phyloP scores from a whole-genome alignment of 2,113 vertebrate species.

The Grantiella picta region DNA sequence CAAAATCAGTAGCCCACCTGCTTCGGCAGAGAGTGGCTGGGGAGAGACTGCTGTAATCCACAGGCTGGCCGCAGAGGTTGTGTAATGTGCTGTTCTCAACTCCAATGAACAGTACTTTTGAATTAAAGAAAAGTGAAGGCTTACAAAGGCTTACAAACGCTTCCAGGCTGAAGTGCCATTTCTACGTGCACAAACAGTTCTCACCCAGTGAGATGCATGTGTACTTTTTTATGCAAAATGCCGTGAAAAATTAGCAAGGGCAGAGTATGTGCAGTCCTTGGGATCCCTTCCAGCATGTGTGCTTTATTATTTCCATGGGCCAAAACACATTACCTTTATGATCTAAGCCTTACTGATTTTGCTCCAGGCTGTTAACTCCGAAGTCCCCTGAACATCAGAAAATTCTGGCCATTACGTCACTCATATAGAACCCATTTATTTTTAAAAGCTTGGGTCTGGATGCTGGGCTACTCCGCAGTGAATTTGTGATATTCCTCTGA shows the following conservation, averaged over 20 bases:
- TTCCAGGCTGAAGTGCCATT: conserved; percentile 34
- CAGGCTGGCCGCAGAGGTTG: background rate
- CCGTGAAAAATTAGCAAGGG: conserved; percentile 4
- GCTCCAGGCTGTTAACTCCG: conserved; percentile 4
- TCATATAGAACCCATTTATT: background rate
- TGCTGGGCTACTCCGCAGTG: background rate
- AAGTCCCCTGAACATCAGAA: background rate
- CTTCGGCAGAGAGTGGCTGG: rapidly evolving
- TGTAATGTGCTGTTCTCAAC: background rate
- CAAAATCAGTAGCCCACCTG: background rate
- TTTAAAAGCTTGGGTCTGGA: background rate
- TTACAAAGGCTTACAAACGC: background rate
- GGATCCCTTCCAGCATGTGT: conserved; percentile 19
- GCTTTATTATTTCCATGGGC: background rate
- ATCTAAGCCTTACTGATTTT: background rate
- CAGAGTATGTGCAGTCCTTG: background rate
- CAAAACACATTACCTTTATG: conserved; percentile 20
- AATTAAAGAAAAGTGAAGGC: conserved; percentile 32
- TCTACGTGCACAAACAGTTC: background rate
- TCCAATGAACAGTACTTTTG: background rate
- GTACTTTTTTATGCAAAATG: conserved; percentile 12
- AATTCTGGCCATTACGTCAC: background rate
- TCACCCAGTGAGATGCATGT: background rate
- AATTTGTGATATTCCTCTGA: background rate
- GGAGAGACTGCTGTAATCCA: rapidly evolving